These are phyloP conservation scores for Zaprionus bogoriensis DNA, from an alignment of 2,888 invertebrate species.

Conservation along the genomic window DNA sequence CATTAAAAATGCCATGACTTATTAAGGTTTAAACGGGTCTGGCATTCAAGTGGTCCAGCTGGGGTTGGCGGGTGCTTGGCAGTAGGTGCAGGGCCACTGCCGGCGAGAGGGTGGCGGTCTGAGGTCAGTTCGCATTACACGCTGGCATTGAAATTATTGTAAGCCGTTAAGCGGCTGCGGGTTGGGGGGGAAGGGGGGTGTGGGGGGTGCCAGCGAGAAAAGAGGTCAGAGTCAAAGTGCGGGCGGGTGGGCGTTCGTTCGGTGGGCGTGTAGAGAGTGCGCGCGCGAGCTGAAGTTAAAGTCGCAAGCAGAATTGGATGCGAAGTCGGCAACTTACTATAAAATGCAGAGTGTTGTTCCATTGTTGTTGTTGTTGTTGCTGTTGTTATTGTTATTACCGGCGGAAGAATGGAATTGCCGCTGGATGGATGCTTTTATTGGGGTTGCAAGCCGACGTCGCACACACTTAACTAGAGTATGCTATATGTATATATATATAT, in stretches of 20 bases:
- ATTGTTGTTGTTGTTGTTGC: constrained; percentile 37
- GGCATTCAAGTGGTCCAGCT: constrained; percentile 18
- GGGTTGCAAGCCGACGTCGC: constrained; percentile 36
- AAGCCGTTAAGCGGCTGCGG: constrained; percentile 50
- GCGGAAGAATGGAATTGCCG: constrained; percentile 66
- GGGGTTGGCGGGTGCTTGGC: constrained; percentile 1
- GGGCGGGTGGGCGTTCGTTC: not conserved
- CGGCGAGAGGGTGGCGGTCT: not conserved
- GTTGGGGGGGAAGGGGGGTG: not conserved
- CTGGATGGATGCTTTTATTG: constrained; percentile 57
- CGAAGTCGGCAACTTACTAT: constrained; percentile 25
- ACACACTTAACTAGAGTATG: constrained; percentile 36
- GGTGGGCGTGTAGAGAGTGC: too few relatives aligned
- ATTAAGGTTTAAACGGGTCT: constrained; percentile 38
- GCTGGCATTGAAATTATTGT: constrained; percentile 63
- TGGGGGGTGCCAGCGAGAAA: constrained; percentile 2
- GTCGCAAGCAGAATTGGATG: constrained; percentile 2
- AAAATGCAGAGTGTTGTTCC: constrained; percentile 50
- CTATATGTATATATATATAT: not conserved
- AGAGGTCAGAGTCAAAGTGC: constrained; percentile 41
- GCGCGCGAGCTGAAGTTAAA: too few relatives aligned
- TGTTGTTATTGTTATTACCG: constrained; percentile 61
- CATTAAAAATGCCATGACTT: constrained; percentile 46
- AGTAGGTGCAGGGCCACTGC: too few relatives aligned
- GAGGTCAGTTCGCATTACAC: constrained; percentile 16